Evolutionary conservation across 2,797 vertebrate species (phyloP).

Genomic region (Scolopax rusticola): DNA sequence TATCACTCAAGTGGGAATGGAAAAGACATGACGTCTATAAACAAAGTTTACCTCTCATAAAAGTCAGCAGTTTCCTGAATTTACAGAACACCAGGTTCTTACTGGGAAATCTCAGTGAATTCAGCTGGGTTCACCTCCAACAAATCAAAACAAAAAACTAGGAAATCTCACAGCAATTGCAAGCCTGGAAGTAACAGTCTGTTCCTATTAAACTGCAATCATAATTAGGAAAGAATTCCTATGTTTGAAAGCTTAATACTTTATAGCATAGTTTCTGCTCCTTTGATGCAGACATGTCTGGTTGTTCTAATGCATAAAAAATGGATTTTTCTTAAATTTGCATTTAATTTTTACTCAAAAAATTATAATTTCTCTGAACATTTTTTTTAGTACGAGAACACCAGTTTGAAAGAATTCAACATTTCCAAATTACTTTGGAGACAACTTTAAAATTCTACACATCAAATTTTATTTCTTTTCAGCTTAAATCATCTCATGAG

Average conservation of each 20-base stretch:
- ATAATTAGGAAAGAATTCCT: neutral
- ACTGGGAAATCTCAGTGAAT: neutral
- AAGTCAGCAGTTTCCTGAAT: constrained; percentile 49
- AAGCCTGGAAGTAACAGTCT: neutral
- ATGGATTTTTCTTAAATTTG: neutral
- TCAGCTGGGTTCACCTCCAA: constrained; percentile 14
- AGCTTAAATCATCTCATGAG: neutral
- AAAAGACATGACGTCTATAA: neutral
- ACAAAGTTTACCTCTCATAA: neutral
- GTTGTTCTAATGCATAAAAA: neutral
- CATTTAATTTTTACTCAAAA: neutral
- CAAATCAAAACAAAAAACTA: neutral
- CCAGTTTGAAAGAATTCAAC: neutral
- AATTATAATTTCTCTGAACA: neutral
- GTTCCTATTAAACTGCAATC: neutral
- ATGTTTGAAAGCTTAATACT: neutral
- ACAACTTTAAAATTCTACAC: neutral
- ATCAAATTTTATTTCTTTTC: neutral
- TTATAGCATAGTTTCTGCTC: neutral
- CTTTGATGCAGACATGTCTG: neutral
- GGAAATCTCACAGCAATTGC: neutral
- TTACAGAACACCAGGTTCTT: constrained; percentile 34
- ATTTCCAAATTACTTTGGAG: neutral
- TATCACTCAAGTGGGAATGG: neutral
- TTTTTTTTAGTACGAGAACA: neutral